Base-by-base conservation (phyloP, 2,797 vertebrate species). In the Mastacembelus armatus region DNA sequence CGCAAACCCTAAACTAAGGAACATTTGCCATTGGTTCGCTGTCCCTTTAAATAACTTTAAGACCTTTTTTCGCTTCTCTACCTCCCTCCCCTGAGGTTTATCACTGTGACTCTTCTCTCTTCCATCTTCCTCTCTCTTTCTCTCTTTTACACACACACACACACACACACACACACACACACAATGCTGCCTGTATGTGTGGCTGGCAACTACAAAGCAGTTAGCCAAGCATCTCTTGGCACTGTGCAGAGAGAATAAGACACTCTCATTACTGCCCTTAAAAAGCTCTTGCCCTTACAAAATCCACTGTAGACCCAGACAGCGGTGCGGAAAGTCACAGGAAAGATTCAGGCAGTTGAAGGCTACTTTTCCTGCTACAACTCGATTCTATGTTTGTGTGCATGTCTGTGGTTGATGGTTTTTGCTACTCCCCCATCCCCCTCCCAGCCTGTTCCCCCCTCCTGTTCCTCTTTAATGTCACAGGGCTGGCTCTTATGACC, bases 401-500 rank as follows among this genome's bases (percentile, higher is more conserved):
- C 50, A 43, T 75, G 83, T 80, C 54, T 87, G 84, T 58, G 88
- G 91, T 91, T 91, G 92, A 94, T 94, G 91, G 92, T 92, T 94
- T 90, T 71, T n/a, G n/a, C 56, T 32, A 38, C 38, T 10, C 27
- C 74, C 77, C 32, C 8, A n/a, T 84, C 86, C 86, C 88, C 42
- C 30, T 26, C 14, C 9, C 48, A 12, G 30, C 29, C 38, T 7
- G 50, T 63, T 74, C 74, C 85, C 83, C 81, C 78, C 89, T 89
- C 89, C 90, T 90, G 87, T 92, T 93, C 94, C 92, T 94, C 93
- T 85, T 96, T 95, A 97, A 96, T 96, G 96, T 97, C 96, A 98
- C 95, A 95, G 96, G 96, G 95, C 93, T 94, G 95, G 95, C 93
- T 95, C 93, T 92, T 40, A 92, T 97, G 97, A 99, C 98, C 97